Percentiles rank a stretch among this genome's conserved stretches.
These are phyloP conservation scores for Threskiornis aethiopicus DNA, from an alignment of 2,797 vertebrate species.

Conservation along the genomic window DNA sequence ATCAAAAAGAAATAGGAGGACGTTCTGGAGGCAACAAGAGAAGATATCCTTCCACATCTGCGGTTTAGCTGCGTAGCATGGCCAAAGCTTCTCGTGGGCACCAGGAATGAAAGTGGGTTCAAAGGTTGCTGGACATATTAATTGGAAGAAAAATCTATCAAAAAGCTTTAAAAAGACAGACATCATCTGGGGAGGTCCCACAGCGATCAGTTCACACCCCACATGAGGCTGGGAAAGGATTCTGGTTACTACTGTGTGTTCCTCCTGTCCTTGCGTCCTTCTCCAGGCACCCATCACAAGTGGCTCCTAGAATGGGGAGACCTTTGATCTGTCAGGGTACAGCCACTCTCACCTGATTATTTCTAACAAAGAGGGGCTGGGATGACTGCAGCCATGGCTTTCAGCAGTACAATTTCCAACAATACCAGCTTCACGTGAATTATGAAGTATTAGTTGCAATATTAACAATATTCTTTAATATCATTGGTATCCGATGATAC, in stretches of 20 bases:
- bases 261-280: background rate
- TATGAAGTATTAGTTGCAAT: background rate
- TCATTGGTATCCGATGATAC: background rate
- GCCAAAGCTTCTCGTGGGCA: background rate
- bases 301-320: background rate
- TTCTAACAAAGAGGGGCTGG: background rate
- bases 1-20: background rate
- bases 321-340: background rate
- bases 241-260: background rate
- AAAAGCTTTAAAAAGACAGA: background rate
- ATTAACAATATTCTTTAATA: background rate
- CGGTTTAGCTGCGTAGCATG: rapidly evolving
- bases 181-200: background rate
- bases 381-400: background rate
- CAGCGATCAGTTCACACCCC: rapidly evolving
- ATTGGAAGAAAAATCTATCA: background rate
- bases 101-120: background rate
- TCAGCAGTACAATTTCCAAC: background rate
- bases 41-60: background rate
- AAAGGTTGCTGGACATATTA: background rate
- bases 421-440: background rate
- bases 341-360: background rate
- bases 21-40: background rate
- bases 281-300: background rate
- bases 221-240: background rate